Conservation (phyloP, 2,888 invertebrate species). For the Polymixis lichenea region DNA sequence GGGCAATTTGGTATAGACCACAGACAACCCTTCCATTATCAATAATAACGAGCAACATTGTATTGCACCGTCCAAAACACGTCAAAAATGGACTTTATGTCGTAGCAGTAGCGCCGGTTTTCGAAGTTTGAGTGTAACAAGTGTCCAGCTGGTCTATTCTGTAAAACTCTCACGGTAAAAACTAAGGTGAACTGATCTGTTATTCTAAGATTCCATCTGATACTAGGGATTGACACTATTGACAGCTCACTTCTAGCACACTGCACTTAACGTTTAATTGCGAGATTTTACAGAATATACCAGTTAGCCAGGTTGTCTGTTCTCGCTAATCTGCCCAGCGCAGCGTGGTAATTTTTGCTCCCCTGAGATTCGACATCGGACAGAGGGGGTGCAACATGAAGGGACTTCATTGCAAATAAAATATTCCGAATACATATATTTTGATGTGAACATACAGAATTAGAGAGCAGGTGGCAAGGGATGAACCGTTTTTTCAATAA, state of each 20-base stretch:
- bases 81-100: background rate
- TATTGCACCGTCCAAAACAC: background rate
- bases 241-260: background rate
- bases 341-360: slow-evolving; percentile 7
- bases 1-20: background rate
- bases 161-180: background rate
- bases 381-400: background rate
- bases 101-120: background rate
- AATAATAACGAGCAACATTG: slow-evolving; percentile 1
- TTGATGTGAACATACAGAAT: slow-evolving; percentile 3
- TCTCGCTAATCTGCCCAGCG: background rate
- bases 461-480: slow-evolving; percentile 29
- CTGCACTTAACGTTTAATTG: background rate
- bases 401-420: background rate
- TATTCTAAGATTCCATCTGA: background rate
- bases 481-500: background rate
- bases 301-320: background rate
- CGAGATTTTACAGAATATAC: background rate
- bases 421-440: background rate
- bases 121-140: background rate
- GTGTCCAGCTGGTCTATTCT: background rate
- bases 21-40: background rate
- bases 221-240: background rate
- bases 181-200: background rate
- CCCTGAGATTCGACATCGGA: background rate